Conservation (phyloP, 2,113 vertebrate genomes). For the Semicossyphus pulcher region DNA sequence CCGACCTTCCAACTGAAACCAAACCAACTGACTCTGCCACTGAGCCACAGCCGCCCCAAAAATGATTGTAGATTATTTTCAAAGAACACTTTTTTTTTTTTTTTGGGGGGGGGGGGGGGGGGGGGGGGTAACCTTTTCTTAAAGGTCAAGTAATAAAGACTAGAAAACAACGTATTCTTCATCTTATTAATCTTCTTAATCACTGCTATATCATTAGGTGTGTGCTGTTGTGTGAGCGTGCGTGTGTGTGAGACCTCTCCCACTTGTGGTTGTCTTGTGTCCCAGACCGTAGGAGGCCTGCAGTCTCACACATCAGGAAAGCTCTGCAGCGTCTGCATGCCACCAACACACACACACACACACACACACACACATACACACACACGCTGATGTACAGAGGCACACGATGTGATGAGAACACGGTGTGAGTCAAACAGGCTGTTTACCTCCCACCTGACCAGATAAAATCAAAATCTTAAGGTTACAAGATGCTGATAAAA, state of each 20-base stretch:
- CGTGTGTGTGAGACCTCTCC: conserved; percentile 62
- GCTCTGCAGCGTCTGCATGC: conserved; percentile 41
- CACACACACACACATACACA: conserved; percentile 12
- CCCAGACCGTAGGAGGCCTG: conserved; percentile 78
- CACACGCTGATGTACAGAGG: neutral
- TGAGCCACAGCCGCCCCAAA: too few relatives aligned
- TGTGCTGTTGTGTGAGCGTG: neutral
- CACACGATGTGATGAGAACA: conserved; percentile 13
- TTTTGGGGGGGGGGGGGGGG: too few relatives aligned
- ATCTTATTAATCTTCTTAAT: neutral
- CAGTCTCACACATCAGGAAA: conserved; percentile 69
- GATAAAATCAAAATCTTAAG: conserved; percentile 25
- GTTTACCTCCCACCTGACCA: conserved; percentile 25
- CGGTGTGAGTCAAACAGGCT: neutral
- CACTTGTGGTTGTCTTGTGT: conserved; percentile 77
- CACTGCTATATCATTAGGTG: conserved; percentile 5
- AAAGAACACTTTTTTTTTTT: too few relatives aligned
- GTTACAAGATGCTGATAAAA: conserved; percentile 2
- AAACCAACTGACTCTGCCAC: too few relatives aligned
- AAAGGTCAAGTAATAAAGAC: too few relatives aligned
- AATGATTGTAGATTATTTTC: too few relatives aligned
- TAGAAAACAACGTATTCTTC: too few relatives aligned
- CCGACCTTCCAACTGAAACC: too few relatives aligned
- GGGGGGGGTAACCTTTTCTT: too few relatives aligned
- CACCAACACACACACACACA: conserved; percentile 38